These are phyloP conservation scores for Linurgus olivaceus DNA, from an alignment of 2,797 vertebrate species.

Conservation along the genomic window DNA sequence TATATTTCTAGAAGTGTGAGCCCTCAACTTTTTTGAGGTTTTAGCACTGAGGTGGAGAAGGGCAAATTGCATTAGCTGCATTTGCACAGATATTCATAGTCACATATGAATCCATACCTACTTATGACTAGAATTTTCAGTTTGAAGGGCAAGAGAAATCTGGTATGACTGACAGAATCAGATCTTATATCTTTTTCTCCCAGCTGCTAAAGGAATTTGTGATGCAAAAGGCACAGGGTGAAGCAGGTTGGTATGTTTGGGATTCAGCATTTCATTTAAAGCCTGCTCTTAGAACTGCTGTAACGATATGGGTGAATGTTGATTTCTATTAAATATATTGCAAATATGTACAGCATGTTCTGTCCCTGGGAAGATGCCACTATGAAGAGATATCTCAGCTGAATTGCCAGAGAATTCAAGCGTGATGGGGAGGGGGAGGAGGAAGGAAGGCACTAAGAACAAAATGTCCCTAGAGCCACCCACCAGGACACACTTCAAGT, in stretches of 20 bases:
- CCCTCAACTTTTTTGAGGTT: neutral
- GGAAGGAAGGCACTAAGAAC: slow-evolving; percentile 48
- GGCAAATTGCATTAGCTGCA: neutral
- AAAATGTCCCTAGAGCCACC: slow-evolving; percentile 59
- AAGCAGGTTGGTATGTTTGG: slow-evolving; percentile 2
- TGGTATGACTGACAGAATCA: neutral
- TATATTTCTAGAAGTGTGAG: neutral
- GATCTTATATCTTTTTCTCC: neutral
- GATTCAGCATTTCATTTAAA: neutral
- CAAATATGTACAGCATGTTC: slow-evolving; percentile 52
- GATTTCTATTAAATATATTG: slow-evolving; percentile 27
- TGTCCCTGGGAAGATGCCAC: slow-evolving; percentile 52
- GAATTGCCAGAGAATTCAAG: slow-evolving; percentile 44
- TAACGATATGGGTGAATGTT: neutral
- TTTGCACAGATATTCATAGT: neutral
- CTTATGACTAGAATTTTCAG: neutral
- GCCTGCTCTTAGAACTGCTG: neutral
- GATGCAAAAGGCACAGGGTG: neutral
- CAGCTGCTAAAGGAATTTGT: slow-evolving; percentile 5
- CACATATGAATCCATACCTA: neutral
- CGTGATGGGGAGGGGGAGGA: slow-evolving; percentile 6
- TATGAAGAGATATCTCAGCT: neutral
- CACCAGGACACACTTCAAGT: slow-evolving; percentile 4
- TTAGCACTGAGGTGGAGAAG: neutral
- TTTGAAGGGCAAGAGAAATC: slow-evolving; percentile 8